Conservation (phyloP, 2,797 vertebrate species). For the Poecilia picta region DNA sequence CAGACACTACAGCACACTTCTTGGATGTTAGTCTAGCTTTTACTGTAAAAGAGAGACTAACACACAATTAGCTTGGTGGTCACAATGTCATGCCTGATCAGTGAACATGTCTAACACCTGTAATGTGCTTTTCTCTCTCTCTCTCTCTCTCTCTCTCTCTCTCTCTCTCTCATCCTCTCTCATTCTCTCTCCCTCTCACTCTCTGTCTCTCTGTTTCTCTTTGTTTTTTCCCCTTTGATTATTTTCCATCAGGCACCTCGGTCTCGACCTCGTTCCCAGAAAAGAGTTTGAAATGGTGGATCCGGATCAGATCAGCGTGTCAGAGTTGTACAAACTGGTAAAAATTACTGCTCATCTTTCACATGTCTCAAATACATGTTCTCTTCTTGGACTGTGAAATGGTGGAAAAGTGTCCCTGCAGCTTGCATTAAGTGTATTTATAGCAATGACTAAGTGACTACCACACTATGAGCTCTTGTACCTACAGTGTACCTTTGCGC, state of each 20-base stretch:
- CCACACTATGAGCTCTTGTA: constrained; percentile 12
- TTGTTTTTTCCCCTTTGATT: not conserved
- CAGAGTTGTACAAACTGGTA: constrained; percentile 99
- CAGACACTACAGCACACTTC: not conserved
- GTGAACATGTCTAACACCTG: not conserved
- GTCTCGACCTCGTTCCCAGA: constrained; percentile 95
- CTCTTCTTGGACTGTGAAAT: constrained; percentile 25
- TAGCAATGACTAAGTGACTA: constrained; percentile 27
- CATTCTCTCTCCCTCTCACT: not conserved
- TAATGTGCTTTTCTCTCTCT: not conserved
- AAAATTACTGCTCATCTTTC: constrained; percentile 10
- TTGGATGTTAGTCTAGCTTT: not conserved
- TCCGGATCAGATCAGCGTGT: constrained; percentile 96
- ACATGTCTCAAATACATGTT: constrained; percentile 27
- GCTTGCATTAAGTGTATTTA: constrained; percentile 31
- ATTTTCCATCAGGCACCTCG: constrained; percentile 87
- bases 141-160: not conserved
- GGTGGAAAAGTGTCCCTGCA: constrained; percentile 15
- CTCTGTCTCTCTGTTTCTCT: not conserved
- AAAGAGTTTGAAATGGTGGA: constrained; percentile 99
- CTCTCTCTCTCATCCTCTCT: not conserved
- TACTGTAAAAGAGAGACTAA: not conserved
- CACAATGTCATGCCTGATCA: not conserved
- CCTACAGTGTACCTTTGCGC: not conserved
- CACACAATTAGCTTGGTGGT: not conserved